Conservation (phyloP, 2,113 vertebrate genomes). For the Cryptoleucopteryx plumbea region DNA sequence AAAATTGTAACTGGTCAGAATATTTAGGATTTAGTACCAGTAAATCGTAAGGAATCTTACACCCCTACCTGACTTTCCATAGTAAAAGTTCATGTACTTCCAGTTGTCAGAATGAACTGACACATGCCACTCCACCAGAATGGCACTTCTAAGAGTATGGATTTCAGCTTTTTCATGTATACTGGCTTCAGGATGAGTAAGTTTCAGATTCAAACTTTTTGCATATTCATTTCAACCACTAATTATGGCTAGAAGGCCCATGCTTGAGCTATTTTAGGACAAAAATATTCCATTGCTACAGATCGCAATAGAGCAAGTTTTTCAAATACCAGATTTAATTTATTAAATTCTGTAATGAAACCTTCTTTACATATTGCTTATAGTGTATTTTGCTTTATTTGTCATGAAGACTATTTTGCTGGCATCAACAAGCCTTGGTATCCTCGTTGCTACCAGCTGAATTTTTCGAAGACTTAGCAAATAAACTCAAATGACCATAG, state of each 20-base stretch:
- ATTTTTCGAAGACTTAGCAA: not conserved
- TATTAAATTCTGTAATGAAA: not conserved
- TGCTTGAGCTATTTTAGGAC: not conserved
- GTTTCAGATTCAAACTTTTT: not conserved
- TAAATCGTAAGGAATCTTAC: not conserved
- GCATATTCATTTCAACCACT: not conserved
- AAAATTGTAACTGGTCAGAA: not conserved
- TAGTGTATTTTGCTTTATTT: not conserved
- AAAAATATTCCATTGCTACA: not conserved
- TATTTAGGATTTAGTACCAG: not conserved
- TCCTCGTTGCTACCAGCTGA: not conserved
- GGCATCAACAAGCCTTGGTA: not conserved
- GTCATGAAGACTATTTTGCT: not conserved
- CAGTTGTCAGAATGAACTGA: not conserved
- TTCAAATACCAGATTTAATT: not conserved
- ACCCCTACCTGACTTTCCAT: not conserved
- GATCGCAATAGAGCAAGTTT: not conserved
- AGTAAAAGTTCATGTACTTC: not conserved
- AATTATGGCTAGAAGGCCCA: not conserved
- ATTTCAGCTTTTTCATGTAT: not conserved
- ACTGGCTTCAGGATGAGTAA: not conserved
- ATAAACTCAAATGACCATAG: not conserved
- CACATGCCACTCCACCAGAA: not conserved
- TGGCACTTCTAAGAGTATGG: not conserved
- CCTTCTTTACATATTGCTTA: not conserved